Evolutionary conservation across 2,113 vertebrate genomes (phyloP).

Genomic region (Platysternon megacephalum): DNA sequence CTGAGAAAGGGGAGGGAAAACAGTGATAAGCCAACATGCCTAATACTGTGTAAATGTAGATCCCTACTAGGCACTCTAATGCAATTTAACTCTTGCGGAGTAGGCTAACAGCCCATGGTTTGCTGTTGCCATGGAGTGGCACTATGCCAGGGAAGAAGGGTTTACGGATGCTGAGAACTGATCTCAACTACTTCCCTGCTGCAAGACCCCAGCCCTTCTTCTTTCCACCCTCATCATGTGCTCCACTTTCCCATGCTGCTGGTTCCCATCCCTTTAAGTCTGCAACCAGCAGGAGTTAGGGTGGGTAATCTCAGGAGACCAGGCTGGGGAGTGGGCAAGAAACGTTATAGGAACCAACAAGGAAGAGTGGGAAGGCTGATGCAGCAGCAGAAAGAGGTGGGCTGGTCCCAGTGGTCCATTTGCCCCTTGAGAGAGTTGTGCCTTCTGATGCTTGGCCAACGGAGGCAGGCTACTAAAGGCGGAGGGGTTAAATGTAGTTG

Average conservation of each 20-base stretch:
- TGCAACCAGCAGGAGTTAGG: not conserved
- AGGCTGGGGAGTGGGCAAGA: not conserved
- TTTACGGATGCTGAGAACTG: slow-evolving; percentile 23
- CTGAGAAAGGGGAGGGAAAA: slow-evolving; percentile 10
- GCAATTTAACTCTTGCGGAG: not conserved
- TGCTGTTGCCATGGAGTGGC: not conserved
- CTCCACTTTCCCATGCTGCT: slow-evolving; percentile 11
- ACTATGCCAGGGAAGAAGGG: slow-evolving; percentile 10
- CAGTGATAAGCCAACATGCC: slow-evolving; percentile 34
- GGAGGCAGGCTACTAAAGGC: not conserved
- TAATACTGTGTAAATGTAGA: not conserved
- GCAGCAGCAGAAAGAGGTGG: not conserved
- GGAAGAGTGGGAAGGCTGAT: fast-evolving
- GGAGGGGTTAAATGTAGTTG: not conserved
- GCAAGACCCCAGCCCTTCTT: slow-evolving; percentile 4
- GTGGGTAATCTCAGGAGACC: not conserved
- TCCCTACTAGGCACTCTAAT: slow-evolving; percentile 38
- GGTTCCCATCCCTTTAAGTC: not conserved
- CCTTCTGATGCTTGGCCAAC: not conserved
- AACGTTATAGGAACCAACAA: not conserved
- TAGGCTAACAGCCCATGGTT: not conserved
- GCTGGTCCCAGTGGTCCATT: not conserved
- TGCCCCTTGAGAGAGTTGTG: not conserved
- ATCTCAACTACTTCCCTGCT: not conserved
- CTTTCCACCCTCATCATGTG: not conserved